A percentile compares a stretch with the other conserved stretches of the same genome.
Evolutionary conservation across 2,113 vertebrate species (phyloP).

Genomic region (Poeciliopsis occidentalis): DNA sequence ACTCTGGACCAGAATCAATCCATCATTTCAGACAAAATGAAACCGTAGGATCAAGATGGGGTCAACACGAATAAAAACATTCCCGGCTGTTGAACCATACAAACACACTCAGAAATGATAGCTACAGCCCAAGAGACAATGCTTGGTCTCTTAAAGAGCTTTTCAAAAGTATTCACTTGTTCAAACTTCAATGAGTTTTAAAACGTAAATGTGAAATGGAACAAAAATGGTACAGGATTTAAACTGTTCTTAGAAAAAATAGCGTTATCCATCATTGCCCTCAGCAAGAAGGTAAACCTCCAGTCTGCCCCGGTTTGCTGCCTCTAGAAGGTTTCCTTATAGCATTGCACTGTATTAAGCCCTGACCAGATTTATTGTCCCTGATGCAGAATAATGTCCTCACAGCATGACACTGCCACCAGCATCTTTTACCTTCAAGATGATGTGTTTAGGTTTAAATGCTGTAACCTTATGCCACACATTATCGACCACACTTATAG

Average conservation of each 20-base stretch:
- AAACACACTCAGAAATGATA: conserved; percentile 9
- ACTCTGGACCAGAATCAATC: conserved; percentile 39
- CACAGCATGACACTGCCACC: too few species aligned
- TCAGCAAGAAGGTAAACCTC: neutral
- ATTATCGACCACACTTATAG: too few species aligned
- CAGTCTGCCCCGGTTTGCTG: too few species aligned
- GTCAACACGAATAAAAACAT: conserved; percentile 28
- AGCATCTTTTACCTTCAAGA: neutral
- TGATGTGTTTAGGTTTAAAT: neutral
- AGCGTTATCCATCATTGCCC: neutral
- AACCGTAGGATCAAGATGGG: conserved; percentile 39
- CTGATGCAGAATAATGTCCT: too few species aligned
- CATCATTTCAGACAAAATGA: conserved; percentile 48
- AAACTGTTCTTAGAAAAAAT: neutral
- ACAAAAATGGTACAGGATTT: neutral
- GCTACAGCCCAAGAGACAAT: conserved; percentile 32
- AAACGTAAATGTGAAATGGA: neutral
- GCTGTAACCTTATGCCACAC: too few species aligned
- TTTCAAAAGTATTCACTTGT: too few species aligned
- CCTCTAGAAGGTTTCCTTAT: neutral
- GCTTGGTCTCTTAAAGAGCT: conserved; percentile 6
- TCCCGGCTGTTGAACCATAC: conserved; percentile 33
- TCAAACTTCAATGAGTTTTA: neutral
- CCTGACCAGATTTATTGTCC: neutral
- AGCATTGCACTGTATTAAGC: neutral